Evolutionary conservation across 2,888 invertebrate genomes (phyloP).

Genomic region (Nemotelus nigrinus): DNA sequence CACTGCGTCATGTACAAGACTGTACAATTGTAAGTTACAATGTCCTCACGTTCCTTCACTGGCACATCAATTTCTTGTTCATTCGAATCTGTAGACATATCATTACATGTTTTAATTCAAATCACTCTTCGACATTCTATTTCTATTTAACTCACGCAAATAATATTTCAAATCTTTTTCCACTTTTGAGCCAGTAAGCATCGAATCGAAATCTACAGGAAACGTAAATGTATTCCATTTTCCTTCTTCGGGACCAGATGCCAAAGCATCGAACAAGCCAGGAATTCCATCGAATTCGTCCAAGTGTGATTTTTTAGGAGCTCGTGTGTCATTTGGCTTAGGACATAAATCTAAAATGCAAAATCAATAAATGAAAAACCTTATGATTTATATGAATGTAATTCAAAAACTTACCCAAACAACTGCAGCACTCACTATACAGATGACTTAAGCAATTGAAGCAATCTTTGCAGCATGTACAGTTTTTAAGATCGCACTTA

Average conservation of each 20-base stretch:
- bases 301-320: constrained; percentile 83
- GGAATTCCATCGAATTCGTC: constrained; percentile 86
- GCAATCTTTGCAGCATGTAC: constrained; percentile 95
- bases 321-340: constrained; percentile 80
- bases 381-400: neutral
- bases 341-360: constrained; percentile 83
- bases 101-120: neutral
- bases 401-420: constrained; percentile 79
- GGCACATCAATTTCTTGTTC: constrained; percentile 72
- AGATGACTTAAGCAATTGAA: constrained; percentile 87
- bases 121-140: neutral
- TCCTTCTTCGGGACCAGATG: constrained; percentile 75
- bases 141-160: constrained; percentile 70
- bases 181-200: constrained; percentile 71
- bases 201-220: constrained; percentile 78
- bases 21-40: constrained; percentile 85
- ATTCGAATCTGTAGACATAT: constrained; percentile 69
- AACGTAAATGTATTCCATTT: constrained; percentile 88
- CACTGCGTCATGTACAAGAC: constrained; percentile 92
- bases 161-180: constrained; percentile 78
- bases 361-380: neutral
- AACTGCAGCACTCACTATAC: constrained; percentile 95
- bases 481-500: constrained; percentile 92
- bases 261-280: constrained; percentile 83
- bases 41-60: constrained; percentile 64